Evolutionary conservation across 2,797 vertebrate species (phyloP).

Genomic region (Nasua narica): DNA sequence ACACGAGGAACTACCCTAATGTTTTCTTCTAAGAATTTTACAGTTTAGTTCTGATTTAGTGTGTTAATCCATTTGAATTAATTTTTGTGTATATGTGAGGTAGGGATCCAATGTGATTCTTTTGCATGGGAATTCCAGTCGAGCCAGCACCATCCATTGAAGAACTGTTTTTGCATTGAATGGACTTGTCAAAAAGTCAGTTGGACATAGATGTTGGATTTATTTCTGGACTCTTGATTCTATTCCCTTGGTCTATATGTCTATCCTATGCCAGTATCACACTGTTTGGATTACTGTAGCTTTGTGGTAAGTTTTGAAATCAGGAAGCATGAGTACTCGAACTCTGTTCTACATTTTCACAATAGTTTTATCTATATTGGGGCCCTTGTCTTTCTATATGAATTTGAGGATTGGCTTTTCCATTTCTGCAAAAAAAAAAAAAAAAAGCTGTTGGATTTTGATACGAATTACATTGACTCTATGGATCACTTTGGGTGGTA

Average conservation of each 20-base stretch:
- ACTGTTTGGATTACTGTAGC: background rate
- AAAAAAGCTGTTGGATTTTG: background rate
- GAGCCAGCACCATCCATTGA: background rate
- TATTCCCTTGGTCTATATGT: background rate
- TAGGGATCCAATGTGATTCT: background rate
- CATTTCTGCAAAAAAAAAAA: background rate
- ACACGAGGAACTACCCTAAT: background rate
- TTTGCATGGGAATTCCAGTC: background rate
- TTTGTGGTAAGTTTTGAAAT: background rate
- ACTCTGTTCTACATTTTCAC: background rate
- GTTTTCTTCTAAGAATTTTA: background rate
- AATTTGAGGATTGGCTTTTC: background rate
- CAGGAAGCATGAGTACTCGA: background rate
- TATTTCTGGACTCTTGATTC: background rate
- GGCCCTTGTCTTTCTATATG: background rate
- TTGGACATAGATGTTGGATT: background rate
- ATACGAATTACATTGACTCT: background rate
- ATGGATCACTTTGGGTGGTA: background rate
- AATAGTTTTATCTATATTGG: background rate
- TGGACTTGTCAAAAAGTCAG: background rate
- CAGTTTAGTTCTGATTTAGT: background rate
- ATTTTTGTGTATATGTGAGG: background rate
- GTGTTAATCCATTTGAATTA: background rate
- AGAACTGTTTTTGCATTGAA: background rate
- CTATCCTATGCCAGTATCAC: background rate